phyloP scores from a whole-genome alignment of 2,113 vertebrate species.

The Ceyx cyanopectus region DNA sequence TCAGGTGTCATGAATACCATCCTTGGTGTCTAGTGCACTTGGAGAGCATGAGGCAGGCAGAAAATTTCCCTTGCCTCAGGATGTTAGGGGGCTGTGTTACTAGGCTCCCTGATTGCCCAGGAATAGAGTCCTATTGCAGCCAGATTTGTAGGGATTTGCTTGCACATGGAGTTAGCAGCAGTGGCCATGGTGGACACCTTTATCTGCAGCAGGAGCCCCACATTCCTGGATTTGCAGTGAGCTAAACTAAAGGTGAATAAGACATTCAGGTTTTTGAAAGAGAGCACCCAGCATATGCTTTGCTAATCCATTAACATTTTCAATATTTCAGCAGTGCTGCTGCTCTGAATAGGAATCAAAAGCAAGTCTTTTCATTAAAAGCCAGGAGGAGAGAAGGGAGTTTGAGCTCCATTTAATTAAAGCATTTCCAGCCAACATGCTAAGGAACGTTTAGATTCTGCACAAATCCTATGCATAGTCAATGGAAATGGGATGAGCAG shows the following conservation, averaged over 20 bases:
- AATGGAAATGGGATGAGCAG: not conserved
- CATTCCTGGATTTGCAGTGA: not conserved
- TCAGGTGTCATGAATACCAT: not conserved
- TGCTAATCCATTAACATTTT: slow-evolving; percentile 15
- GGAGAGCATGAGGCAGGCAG: not conserved
- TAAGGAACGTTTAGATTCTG: slow-evolving; percentile 2
- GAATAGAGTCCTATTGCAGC: not conserved
- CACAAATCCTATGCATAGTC: not conserved
- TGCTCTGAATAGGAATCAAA: slow-evolving; percentile 40
- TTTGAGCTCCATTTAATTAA: slow-evolving; percentile 27
- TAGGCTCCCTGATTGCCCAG: not conserved
- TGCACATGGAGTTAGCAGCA: not conserved
- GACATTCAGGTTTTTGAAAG: not conserved
- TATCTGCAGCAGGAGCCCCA: not conserved
- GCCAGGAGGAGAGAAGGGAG: not conserved
- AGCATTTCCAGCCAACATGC: slow-evolving; percentile 10
- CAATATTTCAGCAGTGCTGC: slow-evolving; percentile 40
- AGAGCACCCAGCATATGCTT: not conserved
- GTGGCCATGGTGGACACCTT: not conserved
- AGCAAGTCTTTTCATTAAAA: slow-evolving; percentile 36
- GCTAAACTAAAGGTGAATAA: not conserved
- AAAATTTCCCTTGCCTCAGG: not conserved
- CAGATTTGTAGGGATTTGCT: not conserved
- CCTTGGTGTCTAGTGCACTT: not conserved
- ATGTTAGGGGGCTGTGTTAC: not conserved